phyloP scores from a whole-genome alignment of 2,888 invertebrate species.

The Zeuzera pyrina region DNA sequence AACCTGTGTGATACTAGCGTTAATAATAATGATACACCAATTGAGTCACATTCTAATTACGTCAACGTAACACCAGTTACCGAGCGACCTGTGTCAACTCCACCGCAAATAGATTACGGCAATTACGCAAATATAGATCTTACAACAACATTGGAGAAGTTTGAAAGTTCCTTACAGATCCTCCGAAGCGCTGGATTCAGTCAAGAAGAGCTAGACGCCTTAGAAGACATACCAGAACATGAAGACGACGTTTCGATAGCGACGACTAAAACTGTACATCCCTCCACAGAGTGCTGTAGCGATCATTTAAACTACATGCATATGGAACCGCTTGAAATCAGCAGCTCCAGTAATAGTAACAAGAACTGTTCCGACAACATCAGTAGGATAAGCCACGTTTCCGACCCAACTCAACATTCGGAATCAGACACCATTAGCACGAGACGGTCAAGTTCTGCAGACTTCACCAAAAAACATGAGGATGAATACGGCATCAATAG shows the following conservation, averaged over 20 bases:
- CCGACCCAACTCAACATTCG: slow-evolving; percentile 56
- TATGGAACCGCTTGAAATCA: slow-evolving; percentile 53
- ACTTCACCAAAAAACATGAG: slow-evolving; percentile 73
- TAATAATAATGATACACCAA: slow-evolving; percentile 26
- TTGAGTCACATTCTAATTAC: slow-evolving; percentile 59
- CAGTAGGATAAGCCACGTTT: slow-evolving; percentile 69
- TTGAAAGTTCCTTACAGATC: slow-evolving; percentile 83
- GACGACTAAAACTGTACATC: slow-evolving; percentile 51
- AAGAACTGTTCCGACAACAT: slow-evolving; percentile 66
- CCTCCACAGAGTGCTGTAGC: slow-evolving; percentile 45
- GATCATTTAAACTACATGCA: slow-evolving; percentile 56
- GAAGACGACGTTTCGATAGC: slow-evolving; percentile 58
- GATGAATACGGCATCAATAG: slow-evolving; percentile 50
- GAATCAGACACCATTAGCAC: slow-evolving; percentile 57
- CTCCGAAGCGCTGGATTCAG: slow-evolving; percentile 74
- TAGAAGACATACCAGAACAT: slow-evolving; percentile 61
- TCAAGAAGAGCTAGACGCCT: slow-evolving; percentile 66
- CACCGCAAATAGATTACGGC: slow-evolving; percentile 48
- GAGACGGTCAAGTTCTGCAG: slow-evolving; percentile 75
- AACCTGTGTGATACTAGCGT: slow-evolving; percentile 39
- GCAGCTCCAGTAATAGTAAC: slow-evolving; percentile 50
- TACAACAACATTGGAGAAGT: slow-evolving; percentile 81
- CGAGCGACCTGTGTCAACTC: slow-evolving; percentile 27
- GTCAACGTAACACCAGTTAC: slow-evolving; percentile 60
- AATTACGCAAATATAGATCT: slow-evolving; percentile 86